Conservation (phyloP, 2,888 invertebrate species). For the Eilema griseolum region DNA sequence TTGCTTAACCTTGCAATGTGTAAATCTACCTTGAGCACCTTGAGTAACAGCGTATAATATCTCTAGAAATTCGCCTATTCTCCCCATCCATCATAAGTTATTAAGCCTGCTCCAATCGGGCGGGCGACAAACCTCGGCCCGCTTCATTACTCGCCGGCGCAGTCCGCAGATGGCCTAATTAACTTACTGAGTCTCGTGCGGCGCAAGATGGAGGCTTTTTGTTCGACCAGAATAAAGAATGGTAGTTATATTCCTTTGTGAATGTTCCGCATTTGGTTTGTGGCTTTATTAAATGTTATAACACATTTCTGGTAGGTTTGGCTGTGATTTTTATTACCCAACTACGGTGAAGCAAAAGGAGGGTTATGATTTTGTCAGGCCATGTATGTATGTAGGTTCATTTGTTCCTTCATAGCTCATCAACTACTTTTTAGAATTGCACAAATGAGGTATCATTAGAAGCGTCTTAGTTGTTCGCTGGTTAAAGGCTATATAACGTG, state of each 20-base stretch:
- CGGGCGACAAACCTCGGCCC: constrained; percentile 23
- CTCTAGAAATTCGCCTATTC: not conserved
- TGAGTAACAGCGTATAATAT: not conserved
- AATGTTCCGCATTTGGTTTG: not conserved
- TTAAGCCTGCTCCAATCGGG: constrained; percentile 29
- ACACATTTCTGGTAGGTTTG: not conserved
- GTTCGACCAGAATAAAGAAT: constrained; percentile 11
- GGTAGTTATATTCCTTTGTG: not conserved
- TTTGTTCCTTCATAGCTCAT: too few species aligned
- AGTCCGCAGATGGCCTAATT: constrained; percentile 41
- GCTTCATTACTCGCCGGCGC: constrained; percentile 40
- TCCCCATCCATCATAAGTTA: constrained; percentile 24
- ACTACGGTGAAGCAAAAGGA: too few species aligned
- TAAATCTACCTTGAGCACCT: too few species aligned
- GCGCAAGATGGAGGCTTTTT: constrained; percentile 18
- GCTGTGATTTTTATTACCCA: not conserved
- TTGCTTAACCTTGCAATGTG: too few species aligned
- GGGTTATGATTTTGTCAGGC: too few species aligned
- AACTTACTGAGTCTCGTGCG: constrained; percentile 31
- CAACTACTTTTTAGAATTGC: too few species aligned
- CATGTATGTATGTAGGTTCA: too few species aligned
- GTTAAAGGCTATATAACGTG: too few species aligned
- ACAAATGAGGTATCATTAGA: too few species aligned
- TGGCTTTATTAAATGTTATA: not conserved
- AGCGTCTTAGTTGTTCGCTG: too few species aligned